A percentile compares a stretch with the other conserved stretches of the same genome.
These are phyloP conservation scores for Charanyca ferruginea DNA, from an alignment of 2,888 invertebrate genomes.

Conservation along the genomic window DNA sequence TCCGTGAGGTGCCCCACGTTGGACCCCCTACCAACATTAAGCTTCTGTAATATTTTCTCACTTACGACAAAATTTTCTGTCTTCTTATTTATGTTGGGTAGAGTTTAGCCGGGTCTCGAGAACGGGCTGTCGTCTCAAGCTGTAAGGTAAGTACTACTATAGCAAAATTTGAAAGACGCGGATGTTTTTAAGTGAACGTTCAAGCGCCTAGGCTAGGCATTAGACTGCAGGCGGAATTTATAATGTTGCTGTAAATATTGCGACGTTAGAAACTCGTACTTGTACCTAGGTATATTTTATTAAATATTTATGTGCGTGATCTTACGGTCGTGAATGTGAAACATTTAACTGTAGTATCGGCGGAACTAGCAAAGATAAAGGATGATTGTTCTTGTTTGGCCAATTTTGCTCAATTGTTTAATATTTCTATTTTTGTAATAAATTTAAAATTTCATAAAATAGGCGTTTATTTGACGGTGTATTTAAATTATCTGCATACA, in stretches of 20 bases:
- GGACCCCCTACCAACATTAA: conserved; percentile 85
- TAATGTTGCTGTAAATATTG: conserved; percentile 50
- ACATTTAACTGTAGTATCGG: too few relatives aligned
- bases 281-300: conserved; percentile 1
- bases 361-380: too few relatives aligned
- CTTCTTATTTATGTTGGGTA: conserved; percentile 84
- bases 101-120: conserved; percentile 72
- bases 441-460: too few relatives aligned
- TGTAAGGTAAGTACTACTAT: conserved; percentile 72
- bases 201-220: conserved; percentile 49
- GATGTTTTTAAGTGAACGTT: conserved; percentile 59
- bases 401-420: too few relatives aligned
- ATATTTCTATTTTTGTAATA: too few relatives aligned
- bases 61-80: conserved; percentile 89
- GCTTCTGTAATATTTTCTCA: conserved; percentile 90
- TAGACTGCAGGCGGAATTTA: conserved; percentile 50
- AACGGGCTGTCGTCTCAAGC: conserved; percentile 81
- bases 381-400: too few relatives aligned
- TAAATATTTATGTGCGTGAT: background rate
- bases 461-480: too few relatives aligned
- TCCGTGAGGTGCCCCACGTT: conserved; percentile 80
- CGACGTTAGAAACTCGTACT: conserved; percentile 21
- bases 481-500: too few relatives aligned
- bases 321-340: too few relatives aligned
- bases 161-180: conserved; percentile 64